Conservation (phyloP, 2,797 vertebrate species). For the Halcyon badia region DNA sequence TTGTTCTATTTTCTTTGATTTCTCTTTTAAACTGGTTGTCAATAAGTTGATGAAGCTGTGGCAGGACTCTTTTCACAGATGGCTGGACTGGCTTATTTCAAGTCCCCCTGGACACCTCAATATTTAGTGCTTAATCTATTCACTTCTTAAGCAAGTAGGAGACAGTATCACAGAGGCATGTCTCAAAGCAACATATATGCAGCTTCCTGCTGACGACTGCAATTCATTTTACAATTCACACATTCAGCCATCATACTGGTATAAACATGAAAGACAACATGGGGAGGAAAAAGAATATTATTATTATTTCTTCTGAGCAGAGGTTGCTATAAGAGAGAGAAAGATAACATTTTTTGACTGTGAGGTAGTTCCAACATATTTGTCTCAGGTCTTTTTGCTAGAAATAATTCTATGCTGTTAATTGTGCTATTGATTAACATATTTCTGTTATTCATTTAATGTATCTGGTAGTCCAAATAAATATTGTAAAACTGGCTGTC, state of each 20-base stretch:
- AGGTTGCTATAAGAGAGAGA: not conserved
- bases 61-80: not conserved
- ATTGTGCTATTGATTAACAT: not conserved
- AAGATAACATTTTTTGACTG: not conserved
- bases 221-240: not conserved
- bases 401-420: not conserved
- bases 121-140: not conserved
- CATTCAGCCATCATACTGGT: not conserved
- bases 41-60: not conserved
- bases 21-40: not conserved
- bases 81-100: not conserved
- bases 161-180: not conserved
- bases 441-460: not conserved
- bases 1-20: not conserved
- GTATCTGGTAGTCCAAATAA: not conserved
- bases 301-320: not conserved
- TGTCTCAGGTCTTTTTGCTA: not conserved
- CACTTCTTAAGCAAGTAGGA: not conserved
- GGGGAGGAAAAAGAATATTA: not conserved
- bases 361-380: not conserved
- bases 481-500: not conserved
- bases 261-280: not conserved
- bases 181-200: not conserved
- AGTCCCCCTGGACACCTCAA: not conserved
- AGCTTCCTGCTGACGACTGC: not conserved